Percentiles rank a stretch among this genome's conserved stretches.
Evolutionary conservation across 2,888 invertebrate species (phyloP).

Genomic region (Stegophylla sp.): DNA sequence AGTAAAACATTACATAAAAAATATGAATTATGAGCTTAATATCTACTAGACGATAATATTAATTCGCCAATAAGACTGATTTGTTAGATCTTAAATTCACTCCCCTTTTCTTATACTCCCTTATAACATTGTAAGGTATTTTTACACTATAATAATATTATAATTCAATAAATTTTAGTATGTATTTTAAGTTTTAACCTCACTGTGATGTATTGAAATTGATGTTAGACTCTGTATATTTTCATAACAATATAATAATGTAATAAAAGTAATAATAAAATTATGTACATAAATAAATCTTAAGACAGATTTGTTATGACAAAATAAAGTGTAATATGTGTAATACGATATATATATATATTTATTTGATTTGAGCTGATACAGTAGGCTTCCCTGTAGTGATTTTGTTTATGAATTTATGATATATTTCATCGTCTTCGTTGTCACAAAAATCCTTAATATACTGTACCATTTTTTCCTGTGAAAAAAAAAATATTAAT

Average conservation of each 20-base stretch:
- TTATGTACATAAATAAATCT: background rate
- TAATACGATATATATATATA: background rate
- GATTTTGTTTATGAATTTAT: conserved; percentile 34
- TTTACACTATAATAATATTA: conserved; percentile 31
- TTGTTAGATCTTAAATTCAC: conserved; percentile 30
- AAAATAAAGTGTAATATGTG: conserved; percentile 1
- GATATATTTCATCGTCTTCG: conserved; percentile 44
- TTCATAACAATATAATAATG: conserved; percentile 1
- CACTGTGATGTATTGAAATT: conserved; percentile 44
- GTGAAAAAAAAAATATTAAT: background rate
- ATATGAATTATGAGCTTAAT: conserved; percentile 27
- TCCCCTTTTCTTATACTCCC: background rate
- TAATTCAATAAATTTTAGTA: background rate
- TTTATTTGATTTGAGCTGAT: conserved; percentile 13
- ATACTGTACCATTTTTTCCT: conserved; percentile 32
- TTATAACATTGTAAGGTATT: conserved; percentile 9
- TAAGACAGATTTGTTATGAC: background rate
- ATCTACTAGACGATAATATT: conserved; percentile 33
- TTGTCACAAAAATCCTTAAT: conserved; percentile 35
- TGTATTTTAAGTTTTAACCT: background rate
- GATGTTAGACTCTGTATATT: conserved; percentile 29
- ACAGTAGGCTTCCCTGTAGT: background rate
- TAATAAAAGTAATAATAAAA: conserved; percentile 9
- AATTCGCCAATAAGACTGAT: conserved; percentile 48
- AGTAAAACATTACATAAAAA: conserved; percentile 15